Evolutionary conservation across 2,888 invertebrate species (phyloP).

Genomic region (Clostera curtula): DNA sequence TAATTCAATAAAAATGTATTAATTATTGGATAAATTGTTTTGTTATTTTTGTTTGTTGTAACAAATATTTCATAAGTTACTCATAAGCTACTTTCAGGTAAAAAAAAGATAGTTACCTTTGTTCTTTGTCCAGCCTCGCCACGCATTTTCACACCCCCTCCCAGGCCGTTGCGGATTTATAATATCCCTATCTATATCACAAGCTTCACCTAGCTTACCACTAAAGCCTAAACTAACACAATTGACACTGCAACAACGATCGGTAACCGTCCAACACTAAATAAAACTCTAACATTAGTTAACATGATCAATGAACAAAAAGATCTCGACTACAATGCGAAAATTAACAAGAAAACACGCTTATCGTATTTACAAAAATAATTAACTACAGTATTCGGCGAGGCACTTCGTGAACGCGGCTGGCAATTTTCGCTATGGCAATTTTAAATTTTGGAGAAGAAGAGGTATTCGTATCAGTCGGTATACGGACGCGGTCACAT

Average conservation of each 20-base stretch:
- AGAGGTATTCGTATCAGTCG: constrained; percentile 30
- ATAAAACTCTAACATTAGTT: constrained; percentile 71
- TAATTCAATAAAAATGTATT: too few relatives aligned
- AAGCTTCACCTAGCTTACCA: constrained; percentile 71
- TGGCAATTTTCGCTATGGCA: too few relatives aligned
- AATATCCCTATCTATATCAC: constrained; percentile 65
- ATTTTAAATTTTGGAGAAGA: too few relatives aligned
- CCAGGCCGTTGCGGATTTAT: constrained; percentile 37
- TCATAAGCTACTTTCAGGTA: not conserved
- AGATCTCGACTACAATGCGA: constrained; percentile 56
- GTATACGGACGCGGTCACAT: too few relatives aligned
- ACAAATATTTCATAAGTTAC: too few relatives aligned
- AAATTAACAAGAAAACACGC: too few relatives aligned
- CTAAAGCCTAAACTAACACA: constrained; percentile 67
- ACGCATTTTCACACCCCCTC: constrained; percentile 33
- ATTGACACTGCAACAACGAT: constrained; percentile 62
- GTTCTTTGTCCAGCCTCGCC: constrained; percentile 23
- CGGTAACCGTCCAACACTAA: constrained; percentile 62
- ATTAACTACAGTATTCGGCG: too few relatives aligned
- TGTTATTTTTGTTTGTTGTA: too few relatives aligned
- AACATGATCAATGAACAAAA: constrained; percentile 56
- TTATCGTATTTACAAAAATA: constrained; percentile 38
- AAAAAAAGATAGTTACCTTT: constrained; percentile 14
- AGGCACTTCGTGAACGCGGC: constrained; percentile 1
- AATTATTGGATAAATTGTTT: too few relatives aligned